These are phyloP conservation scores for Escarpia spicata DNA, from an alignment of 2,888 invertebrate species.

Conservation along the genomic window DNA sequence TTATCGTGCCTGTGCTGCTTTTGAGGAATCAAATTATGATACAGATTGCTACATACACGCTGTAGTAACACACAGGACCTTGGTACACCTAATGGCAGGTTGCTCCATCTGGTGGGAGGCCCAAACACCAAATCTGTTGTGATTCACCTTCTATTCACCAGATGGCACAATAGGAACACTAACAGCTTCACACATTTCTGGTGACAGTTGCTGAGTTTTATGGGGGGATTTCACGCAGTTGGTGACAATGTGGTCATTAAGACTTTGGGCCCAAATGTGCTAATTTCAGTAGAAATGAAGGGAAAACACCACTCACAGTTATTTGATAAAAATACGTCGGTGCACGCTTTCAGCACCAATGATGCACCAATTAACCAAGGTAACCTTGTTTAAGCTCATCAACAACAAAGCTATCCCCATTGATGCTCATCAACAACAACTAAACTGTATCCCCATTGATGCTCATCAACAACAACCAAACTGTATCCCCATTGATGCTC, in stretches of 20 bases:
- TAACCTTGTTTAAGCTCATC: background rate
- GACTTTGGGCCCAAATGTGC: background rate
- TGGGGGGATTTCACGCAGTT: background rate
- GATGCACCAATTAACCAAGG: background rate
- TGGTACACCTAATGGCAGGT: background rate
- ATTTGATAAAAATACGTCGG: background rate
- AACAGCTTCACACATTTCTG: background rate
- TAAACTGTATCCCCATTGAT: too few species aligned
- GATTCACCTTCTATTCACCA: constrained; percentile 10
- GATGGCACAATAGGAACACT: background rate
- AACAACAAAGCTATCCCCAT: too few species aligned
- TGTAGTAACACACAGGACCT: background rate
- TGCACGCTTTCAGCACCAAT: background rate
- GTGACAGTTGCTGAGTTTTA: background rate
- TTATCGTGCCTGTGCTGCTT: background rate
- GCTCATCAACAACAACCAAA: too few species aligned
- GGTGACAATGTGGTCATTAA: background rate
- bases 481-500: too few species aligned
- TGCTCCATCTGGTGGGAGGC: background rate
- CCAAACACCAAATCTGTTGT: background rate
- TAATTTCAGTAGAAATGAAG: background rate
- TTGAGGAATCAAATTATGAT: background rate
- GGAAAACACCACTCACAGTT: background rate
- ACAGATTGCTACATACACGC: background rate
- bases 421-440: too few species aligned